Conservation (phyloP, 2,888 invertebrate genomes). For the Blastobasis lacticolella region DNA sequence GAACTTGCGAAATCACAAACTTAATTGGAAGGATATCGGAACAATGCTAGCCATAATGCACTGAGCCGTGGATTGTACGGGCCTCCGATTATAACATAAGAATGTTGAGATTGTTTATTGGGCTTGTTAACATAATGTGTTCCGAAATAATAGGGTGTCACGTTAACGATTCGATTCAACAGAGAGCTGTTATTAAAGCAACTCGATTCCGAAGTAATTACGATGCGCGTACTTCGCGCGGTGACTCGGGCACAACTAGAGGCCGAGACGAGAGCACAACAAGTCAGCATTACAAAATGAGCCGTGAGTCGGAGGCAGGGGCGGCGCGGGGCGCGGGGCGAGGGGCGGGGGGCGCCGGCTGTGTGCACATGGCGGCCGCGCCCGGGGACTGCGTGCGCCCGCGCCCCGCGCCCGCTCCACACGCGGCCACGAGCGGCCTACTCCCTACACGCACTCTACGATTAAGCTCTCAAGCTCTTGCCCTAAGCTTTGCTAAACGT, state of each 20-base stretch:
- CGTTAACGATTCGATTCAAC: too few species aligned
- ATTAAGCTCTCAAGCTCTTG: background rate
- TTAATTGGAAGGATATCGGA: too few species aligned
- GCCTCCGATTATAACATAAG: too few species aligned
- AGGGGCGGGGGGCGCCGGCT: slow-evolving; percentile 29
- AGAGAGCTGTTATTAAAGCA: too few species aligned
- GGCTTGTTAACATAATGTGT: too few species aligned
- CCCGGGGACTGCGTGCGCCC: slow-evolving; percentile 17
- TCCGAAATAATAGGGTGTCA: too few species aligned
- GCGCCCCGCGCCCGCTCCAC: slow-evolving; percentile 11
- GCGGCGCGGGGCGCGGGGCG: slow-evolving; percentile 18
- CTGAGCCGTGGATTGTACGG: too few species aligned
- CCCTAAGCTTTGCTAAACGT: too few species aligned
- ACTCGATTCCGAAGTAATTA: background rate
- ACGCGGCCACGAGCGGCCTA: background rate
- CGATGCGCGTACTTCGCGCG: slow-evolving; percentile 36
- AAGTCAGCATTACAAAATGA: slow-evolving; percentile 39
- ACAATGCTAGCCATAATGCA: too few species aligned
- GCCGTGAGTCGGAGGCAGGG: slow-evolving; percentile 22
- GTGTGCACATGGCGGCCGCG: slow-evolving; percentile 42
- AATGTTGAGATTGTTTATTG: too few species aligned
- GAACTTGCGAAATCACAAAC: background rate
- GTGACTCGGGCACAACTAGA: slow-evolving; percentile 51
- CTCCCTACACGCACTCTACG: background rate
- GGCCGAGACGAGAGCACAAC: slow-evolving; percentile 24